phyloP scores from a whole-genome alignment of 2,113 vertebrate species.

The Dicaeum eximium region DNA sequence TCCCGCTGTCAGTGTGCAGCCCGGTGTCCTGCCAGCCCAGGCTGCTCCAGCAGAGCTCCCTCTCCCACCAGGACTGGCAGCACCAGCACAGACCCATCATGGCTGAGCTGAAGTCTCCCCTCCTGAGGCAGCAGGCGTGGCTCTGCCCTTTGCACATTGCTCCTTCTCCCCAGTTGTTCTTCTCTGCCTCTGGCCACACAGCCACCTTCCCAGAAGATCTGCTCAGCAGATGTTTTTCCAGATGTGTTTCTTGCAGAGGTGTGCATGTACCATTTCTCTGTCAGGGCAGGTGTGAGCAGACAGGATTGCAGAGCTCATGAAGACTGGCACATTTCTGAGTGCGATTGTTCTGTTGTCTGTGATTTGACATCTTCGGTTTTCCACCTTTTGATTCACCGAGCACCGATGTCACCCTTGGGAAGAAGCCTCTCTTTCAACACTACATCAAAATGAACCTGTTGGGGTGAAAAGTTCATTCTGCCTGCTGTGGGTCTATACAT shows the following conservation, averaged over 20 bases:
- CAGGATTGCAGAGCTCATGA: background rate
- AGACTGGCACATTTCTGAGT: background rate
- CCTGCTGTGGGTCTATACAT: background rate
- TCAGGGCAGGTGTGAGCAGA: accelerated
- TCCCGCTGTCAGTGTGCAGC: accelerated
- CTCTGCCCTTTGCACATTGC: background rate
- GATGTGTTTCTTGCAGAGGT: background rate
- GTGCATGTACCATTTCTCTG: background rate
- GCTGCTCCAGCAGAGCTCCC: background rate
- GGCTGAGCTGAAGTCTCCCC: accelerated
- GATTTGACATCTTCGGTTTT: background rate
- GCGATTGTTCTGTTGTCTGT: background rate
- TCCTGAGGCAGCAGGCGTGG: background rate
- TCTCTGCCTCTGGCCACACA: background rate
- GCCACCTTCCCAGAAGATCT: background rate
- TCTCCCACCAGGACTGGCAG: background rate
- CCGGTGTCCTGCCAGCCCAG: accelerated
- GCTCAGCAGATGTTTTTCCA: background rate
- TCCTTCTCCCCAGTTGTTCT: background rate
- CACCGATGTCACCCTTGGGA: background rate
- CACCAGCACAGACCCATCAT: accelerated
- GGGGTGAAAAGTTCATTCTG: background rate
- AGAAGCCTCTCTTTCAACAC: background rate
- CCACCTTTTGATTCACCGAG: background rate
- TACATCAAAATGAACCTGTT: background rate